Percentiles rank a stretch among this genome's conserved stretches.
phyloP scores from a whole-genome alignment of 2,888 invertebrate species.

The Malachius bipustulatus region DNA sequence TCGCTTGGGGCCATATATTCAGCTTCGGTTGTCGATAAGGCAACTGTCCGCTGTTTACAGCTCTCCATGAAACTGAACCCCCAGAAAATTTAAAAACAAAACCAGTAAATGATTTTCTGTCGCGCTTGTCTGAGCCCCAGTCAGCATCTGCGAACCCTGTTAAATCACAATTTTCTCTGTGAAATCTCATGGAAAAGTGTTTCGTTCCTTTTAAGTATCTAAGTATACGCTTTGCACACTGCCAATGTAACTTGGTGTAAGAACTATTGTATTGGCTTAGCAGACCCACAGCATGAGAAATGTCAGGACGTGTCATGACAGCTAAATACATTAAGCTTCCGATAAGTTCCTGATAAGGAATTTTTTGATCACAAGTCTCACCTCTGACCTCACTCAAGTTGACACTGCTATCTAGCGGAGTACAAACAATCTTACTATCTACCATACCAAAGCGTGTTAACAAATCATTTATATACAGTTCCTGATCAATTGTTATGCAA shows the following conservation, averaged over 20 bases:
- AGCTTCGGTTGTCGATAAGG: constrained; percentile 23
- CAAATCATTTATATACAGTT: constrained; percentile 10
- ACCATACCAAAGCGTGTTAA: constrained; percentile 9
- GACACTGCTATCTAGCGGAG: constrained; percentile 10
- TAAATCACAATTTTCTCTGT: constrained; percentile 4
- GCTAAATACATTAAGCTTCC: constrained; percentile 12
- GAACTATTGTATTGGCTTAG: constrained; percentile 11
- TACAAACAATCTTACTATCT: constrained; percentile 11
- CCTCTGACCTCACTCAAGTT: constrained; percentile 1
- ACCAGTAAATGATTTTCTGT: constrained; percentile 1
- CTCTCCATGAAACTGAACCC: constrained; percentile 2
- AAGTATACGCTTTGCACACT: constrained; percentile 11
- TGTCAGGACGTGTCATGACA: constrained; percentile 11
- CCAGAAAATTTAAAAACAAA: not conserved
- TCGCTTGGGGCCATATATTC: constrained; percentile 23
- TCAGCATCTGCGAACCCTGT: constrained; percentile 10
- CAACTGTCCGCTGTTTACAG: constrained; percentile 14
- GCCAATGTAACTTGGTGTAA: constrained; percentile 10
- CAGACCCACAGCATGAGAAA: constrained; percentile 9
- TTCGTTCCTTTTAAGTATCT: constrained; percentile 12
- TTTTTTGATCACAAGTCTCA: constrained; percentile 1
- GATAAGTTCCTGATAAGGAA: constrained; percentile 10
- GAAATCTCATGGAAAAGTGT: constrained; percentile 9
- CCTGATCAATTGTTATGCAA: constrained; percentile 11
- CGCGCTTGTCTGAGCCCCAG: constrained; percentile 1